A percentile compares a stretch with the other conserved stretches of the same genome.
Conservation (phyloP, 2,113 vertebrate genomes). For the Caretta caretta region DNA sequence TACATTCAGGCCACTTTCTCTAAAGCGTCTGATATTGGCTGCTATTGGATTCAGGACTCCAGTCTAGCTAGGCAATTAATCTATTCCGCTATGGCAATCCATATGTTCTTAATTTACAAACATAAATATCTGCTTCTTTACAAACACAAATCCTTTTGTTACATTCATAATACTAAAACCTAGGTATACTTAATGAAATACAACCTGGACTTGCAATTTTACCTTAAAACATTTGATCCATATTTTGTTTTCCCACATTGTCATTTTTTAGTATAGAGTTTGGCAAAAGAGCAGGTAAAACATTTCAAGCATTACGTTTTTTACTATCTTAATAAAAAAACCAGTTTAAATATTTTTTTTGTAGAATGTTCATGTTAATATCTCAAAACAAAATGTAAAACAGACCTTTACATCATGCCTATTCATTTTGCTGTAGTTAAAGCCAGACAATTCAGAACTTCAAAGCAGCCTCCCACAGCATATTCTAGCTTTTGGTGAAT, state of each 20-base stretch:
- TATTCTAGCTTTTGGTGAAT: background rate
- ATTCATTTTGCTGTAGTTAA: background rate
- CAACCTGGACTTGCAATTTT: background rate
- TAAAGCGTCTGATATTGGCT: background rate
- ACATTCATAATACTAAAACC: background rate
- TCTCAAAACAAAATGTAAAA: rapidly evolving
- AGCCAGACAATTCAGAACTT: background rate
- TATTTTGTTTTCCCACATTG: background rate
- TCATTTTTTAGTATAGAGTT: background rate
- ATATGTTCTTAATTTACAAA: background rate
- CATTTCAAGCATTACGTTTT: background rate
- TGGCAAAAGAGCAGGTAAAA: background rate
- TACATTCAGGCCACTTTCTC: background rate
- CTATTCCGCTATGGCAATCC: no score
- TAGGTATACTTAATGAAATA: background rate
- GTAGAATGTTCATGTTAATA: background rate
- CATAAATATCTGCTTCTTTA: background rate
- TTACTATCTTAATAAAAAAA: no score
- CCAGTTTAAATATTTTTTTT: background rate
- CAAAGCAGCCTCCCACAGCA: background rate
- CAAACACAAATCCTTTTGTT: background rate
- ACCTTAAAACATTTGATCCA: background rate
- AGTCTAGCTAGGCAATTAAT: no score
- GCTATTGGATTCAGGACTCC: background rate
- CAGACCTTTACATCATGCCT: background rate